Base-by-base conservation (phyloP, 2,888 invertebrate genomes). In the Dryococelus australis region DNA sequence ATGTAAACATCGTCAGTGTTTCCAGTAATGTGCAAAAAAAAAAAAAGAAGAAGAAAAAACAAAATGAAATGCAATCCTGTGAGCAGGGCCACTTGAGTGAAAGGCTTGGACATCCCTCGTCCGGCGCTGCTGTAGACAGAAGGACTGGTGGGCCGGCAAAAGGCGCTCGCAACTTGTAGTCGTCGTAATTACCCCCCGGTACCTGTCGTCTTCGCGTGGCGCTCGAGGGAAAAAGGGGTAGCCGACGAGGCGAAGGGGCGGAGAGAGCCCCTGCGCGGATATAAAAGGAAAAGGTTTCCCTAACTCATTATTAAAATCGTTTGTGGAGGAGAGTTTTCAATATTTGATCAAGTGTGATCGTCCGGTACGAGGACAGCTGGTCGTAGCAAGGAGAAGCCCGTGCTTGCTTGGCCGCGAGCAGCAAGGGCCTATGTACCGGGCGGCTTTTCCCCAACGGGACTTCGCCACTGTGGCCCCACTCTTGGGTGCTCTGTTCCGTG, bases 291-390 rank as follows among this genome's bases (percentile, higher is more conserved):
- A 87, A 80, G 86, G 85, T 80, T 81, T 65, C 81, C 51, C 88
- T 87, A 53, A 43, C 88, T 88, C 88, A 89, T 89, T 89, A 89
- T 89, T 88, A 87, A 89, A 88, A 87, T 87, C 88, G 89, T 89
- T 89, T 89, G 89, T 89, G 89, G 87, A 86, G 87, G 87, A 87
- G 85, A 88, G 88, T 87, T 86, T 88, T 89, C 88, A 89, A 89
- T 89, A 89, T 89, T 89, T 89, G 87, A 89, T 89, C 87, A 85
- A 87, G 88, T 87, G 88, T 88, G 88, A 88, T 88, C 88, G 88
- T 79, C 87, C 84, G 86, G 87, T 87, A 87, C 85, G 43, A 65
- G 87, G 88, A 88, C 88, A 88, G 88, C 84, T 88, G 87, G 87
- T 85, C 87, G 51, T 78, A 26, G 84, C 26, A 28, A 87, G 85